Base-by-base conservation (phyloP, 2,797 vertebrate species). In the Babyrousa celebensis region DNA sequence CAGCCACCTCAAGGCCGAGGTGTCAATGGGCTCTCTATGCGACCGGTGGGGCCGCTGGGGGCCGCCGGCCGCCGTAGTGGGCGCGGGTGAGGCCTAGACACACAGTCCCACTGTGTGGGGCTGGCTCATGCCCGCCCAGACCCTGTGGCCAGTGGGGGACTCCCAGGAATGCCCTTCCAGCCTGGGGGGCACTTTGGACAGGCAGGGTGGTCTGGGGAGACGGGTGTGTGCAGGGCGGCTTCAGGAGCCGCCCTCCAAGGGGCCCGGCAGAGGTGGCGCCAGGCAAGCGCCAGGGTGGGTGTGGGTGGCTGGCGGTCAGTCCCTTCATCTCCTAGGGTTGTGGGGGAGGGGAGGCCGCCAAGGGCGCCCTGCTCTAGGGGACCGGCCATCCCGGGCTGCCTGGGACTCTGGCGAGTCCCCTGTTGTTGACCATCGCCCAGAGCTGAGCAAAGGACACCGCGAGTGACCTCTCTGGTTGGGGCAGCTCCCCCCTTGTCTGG, bases 1-100 rank as follows among this genome's bases (percentile, higher is more conserved):
- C 92, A 90, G 96, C 93, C 96, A 97, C 92, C 79, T 85, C 36
- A 21, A 92, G 96, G 93, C 96, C 0, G 0, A 12, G 29, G 89
- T 6, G 87, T 98, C 98, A 98, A 98, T 98, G 94, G 94, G 93
- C 72, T 95, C 70, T 98, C 97, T 97, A 97, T 98, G 92, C 84
- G 97, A 84, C 96, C 95, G 29, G 85, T 6, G n/a, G 93, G 95
- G 95, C 83, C 11, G 54, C 93, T 79, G 75, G 97, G 95, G 97
- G 83, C 94, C 7, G 86, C 78, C 21, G 43, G 60, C 87, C 23
- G 78, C 96, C 18, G n/a, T 17, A 0, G 78, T 70, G 87, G 96
- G 96, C 11, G 36, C n/a, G 89, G 95, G 97, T 23, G 65, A 68
- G 70, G 89, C 91, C 94, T 21, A 74, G 93, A 97, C 79, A 97